These are phyloP conservation scores for Deilephila elpenor DNA, from an alignment of 2,888 invertebrate species.

Conservation along the genomic window DNA sequence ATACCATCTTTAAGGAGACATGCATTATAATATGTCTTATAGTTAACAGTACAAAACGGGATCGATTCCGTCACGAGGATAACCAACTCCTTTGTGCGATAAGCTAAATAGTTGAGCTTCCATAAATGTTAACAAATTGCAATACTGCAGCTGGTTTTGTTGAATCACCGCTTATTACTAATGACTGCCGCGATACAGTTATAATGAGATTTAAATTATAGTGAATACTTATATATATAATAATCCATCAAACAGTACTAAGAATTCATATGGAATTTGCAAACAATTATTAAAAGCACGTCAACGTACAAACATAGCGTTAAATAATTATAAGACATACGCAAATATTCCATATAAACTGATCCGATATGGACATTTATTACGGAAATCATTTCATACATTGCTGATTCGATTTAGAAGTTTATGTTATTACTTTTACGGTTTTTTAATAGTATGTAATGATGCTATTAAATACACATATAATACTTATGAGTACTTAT, in stretches of 20 bases:
- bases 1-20: too few relatives aligned
- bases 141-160: conserved; percentile 44
- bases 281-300: background rate
- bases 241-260: background rate
- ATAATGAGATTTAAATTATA: conserved; percentile 26
- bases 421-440: background rate
- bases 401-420: background rate
- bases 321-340: background rate
- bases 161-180: conserved; percentile 45
- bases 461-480: too few relatives aligned
- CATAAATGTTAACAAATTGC: conserved; percentile 44
- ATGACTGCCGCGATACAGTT: conserved; percentile 27
- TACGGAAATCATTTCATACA: background rate
- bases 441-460: background rate
- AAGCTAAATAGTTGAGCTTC: conserved; percentile 38
- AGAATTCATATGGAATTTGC: conserved; percentile 16
- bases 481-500: too few relatives aligned
- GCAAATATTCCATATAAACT: background rate
- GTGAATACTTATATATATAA: conserved; percentile 8
- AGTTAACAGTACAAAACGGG: conserved; percentile 1
- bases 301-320: too few relatives aligned
- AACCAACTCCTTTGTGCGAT: conserved; percentile 45
- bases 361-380: conserved; percentile 1
- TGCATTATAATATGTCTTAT: background rate
- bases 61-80: conserved; percentile 36